Conservation (phyloP, 2,797 vertebrate genomes). For the Myripristis murdjan region DNA sequence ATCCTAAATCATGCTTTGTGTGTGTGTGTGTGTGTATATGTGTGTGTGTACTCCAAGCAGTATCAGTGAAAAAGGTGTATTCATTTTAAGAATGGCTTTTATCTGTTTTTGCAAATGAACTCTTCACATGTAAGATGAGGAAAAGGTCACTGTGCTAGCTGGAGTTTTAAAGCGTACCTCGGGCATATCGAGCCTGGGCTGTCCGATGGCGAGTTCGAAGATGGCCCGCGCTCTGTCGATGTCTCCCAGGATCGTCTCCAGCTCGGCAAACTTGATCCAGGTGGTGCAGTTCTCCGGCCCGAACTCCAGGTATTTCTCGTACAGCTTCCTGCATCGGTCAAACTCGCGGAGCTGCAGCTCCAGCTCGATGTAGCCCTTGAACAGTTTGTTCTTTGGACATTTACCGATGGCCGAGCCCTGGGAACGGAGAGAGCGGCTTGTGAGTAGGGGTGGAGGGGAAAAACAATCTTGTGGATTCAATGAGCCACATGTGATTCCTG, state of each 20-base stretch:
- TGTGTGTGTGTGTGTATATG: too few relatives aligned
- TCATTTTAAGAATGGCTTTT: too few relatives aligned
- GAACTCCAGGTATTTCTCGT: constrained; percentile 98
- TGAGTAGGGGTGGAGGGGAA: neutral
- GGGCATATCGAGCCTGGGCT: constrained; percentile 97
- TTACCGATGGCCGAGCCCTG: constrained; percentile 95
- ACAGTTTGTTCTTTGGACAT: constrained; percentile 97
- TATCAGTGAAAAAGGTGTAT: too few relatives aligned
- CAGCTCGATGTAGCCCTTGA: constrained; percentile 97
- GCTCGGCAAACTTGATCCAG: constrained; percentile 98
- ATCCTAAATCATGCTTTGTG: too few relatives aligned
- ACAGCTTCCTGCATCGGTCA: constrained; percentile 97
- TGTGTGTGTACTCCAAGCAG: too few relatives aligned
- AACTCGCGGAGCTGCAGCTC: constrained; percentile 97
- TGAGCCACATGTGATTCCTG: too few relatives aligned
- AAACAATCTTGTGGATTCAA: too few relatives aligned
- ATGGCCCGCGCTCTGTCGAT: constrained; percentile 91
- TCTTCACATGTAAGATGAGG: too few relatives aligned
- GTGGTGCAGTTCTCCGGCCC: constrained; percentile 96
- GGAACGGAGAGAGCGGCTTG: constrained; percentile 8
- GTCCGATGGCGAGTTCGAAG: constrained; percentile 95
- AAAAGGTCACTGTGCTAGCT: too few relatives aligned
- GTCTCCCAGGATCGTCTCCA: constrained; percentile 97
- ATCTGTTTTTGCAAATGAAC: too few relatives aligned
- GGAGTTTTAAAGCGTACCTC: constrained; percentile 86